Evolutionary conservation across 2,113 vertebrate species (phyloP).

Genomic region (Xiphophorus couchianus): DNA sequence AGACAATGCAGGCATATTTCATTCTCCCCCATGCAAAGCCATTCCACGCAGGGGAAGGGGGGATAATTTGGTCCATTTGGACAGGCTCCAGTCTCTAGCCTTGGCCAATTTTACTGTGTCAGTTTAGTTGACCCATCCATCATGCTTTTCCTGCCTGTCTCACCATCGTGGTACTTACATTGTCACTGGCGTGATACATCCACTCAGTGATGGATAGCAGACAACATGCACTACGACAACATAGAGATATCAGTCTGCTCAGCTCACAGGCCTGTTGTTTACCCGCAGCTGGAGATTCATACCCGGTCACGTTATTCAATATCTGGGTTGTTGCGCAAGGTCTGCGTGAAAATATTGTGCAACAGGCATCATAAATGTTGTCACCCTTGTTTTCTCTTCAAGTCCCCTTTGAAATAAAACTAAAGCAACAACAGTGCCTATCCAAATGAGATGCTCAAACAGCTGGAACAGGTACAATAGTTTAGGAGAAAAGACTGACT

Average conservation of each 20-base stretch:
- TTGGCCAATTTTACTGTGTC: conserved; percentile 54
- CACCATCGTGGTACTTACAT: conserved; percentile 63
- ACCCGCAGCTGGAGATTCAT: conserved; percentile 50
- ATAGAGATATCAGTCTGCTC: conserved; percentile 70
- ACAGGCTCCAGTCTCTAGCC: conserved; percentile 60
- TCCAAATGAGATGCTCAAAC: conserved; percentile 30
- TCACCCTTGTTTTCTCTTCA: conserved; percentile 53
- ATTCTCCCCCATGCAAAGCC: conserved; percentile 75
- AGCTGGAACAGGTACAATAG: conserved; percentile 26
- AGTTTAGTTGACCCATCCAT: conserved; percentile 65
- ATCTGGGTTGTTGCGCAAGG: conserved; percentile 35
- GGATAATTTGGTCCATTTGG: conserved; percentile 72
- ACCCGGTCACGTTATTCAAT: conserved; percentile 53
- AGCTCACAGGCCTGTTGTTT: conserved; percentile 49
- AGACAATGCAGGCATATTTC: conserved; percentile 83
- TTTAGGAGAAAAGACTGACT: conserved; percentile 29
- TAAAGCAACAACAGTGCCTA: conserved; percentile 47
- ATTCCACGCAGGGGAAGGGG: conserved; percentile 51
- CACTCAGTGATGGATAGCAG: conserved; percentile 70
- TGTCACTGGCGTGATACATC: conserved; percentile 63
- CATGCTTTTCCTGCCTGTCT: conserved; percentile 63
- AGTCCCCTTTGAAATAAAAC: conserved; percentile 43
- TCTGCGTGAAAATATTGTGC: conserved; percentile 48
- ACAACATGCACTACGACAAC: conserved; percentile 63
- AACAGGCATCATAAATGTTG: conserved; percentile 48